Conservation (phyloP, 2,797 vertebrate genomes). For the Bufotes viridis region DNA sequence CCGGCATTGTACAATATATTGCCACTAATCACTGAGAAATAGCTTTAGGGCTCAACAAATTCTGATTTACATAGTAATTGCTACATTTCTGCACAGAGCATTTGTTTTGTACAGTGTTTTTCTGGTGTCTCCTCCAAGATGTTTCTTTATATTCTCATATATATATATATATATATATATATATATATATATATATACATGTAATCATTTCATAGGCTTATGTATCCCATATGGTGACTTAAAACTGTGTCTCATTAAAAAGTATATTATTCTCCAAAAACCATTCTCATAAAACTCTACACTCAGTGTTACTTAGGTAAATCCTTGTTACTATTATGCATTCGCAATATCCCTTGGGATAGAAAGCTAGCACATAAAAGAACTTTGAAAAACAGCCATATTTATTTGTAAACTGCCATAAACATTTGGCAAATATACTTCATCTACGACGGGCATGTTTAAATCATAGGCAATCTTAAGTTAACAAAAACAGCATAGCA, state of each 20-base stretch:
- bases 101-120: not conserved
- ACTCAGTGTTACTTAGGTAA: slow-evolving; percentile 27
- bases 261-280: slow-evolving; percentile 41
- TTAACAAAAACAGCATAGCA: not conserved
- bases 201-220: not conserved
- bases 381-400: slow-evolving; percentile 43
- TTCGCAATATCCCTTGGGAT: slow-evolving; percentile 49
- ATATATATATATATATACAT: not conserved
- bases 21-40: not conserved
- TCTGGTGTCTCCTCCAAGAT: not conserved
- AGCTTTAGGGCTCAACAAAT: not conserved
- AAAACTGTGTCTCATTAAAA: slow-evolving; percentile 47
- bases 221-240: slow-evolving; percentile 40
- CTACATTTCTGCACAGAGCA: not conserved
- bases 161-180: not conserved
- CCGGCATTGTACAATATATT: not conserved
- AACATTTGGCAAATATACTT: slow-evolving; percentile 44
- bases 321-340: slow-evolving; percentile 21
- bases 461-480: not conserved
- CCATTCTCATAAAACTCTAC: slow-evolving; percentile 46
- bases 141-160: not conserved
- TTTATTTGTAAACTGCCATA: slow-evolving; percentile 32
- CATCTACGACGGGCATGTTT: slow-evolving; percentile 7
- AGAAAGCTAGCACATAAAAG: slow-evolving; percentile 39
- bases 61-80: not conserved